A percentile compares a stretch with the other conserved stretches of the same genome.
phyloP scores from a whole-genome alignment of 2,888 invertebrate species.

The Celastrina argiolus region DNA sequence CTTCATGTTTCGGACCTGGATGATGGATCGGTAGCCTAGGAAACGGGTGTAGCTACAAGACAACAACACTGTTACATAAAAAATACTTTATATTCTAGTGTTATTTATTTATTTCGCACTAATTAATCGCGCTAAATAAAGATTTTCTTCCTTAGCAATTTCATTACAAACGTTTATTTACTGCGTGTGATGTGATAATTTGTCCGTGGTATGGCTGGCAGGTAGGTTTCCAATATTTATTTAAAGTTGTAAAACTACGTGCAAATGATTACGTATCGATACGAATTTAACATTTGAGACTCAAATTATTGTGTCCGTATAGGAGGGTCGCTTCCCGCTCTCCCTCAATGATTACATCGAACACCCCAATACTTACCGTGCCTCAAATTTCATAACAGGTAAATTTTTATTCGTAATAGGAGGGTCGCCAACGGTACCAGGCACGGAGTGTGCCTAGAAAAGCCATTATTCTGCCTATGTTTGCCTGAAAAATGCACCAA shows the following conservation, averaged over 20 bases:
- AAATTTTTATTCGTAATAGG: constrained; percentile 39
- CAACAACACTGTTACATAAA: constrained; percentile 68
- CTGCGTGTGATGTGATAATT: constrained; percentile 47
- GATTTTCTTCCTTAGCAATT: not conserved
- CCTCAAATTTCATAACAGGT: constrained; percentile 57
- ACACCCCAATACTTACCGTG: constrained; percentile 37
- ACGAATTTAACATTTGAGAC: constrained; percentile 26
- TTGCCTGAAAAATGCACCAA: not conserved
- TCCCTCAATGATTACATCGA: constrained; percentile 45
- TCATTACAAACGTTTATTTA: constrained; percentile 24
- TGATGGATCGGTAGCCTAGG: constrained; percentile 69
- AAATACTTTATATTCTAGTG: constrained; percentile 35
- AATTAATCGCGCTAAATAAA: not conserved
- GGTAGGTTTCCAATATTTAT: constrained; percentile 48
- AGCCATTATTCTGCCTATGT: not conserved
- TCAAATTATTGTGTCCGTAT: not conserved
- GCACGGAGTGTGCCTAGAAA: constrained; percentile 51
- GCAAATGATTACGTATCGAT: not conserved
- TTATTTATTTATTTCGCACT: constrained; percentile 2
- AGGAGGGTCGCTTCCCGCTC: constrained; percentile 31
- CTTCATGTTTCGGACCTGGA: constrained; percentile 29
- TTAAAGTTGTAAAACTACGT: not conserved
- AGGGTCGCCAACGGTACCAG: constrained; percentile 56
- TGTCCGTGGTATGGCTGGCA: constrained; percentile 72
- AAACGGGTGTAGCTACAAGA: constrained; percentile 70